phyloP scores from a whole-genome alignment of 2,113 vertebrate genomes.

The Caranx melampygus region DNA sequence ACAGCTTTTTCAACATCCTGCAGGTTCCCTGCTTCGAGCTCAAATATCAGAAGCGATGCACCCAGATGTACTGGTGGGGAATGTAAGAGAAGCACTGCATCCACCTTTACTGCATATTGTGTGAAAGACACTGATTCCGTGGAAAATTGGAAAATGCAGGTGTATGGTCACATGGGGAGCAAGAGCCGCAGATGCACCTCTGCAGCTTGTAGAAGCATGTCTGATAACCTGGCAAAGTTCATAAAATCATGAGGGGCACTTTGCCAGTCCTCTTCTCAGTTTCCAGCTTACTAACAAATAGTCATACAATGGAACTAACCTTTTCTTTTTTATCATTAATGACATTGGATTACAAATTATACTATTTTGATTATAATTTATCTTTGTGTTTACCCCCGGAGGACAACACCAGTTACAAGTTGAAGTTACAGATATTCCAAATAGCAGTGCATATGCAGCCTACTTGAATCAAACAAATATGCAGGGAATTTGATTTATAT shows the following conservation, averaged over 20 bases:
- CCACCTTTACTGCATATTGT: not conserved
- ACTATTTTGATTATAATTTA: conserved; percentile 10
- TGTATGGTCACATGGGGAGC: not conserved
- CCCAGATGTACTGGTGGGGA: conserved; percentile 81
- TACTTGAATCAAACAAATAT: not conserved
- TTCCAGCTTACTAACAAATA: not conserved
- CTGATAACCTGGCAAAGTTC: conserved; percentile 24
- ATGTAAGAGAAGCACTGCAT: conserved; percentile 70
- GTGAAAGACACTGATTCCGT: not conserved
- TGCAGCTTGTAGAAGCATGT: conserved; percentile 50
- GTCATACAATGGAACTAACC: not conserved
- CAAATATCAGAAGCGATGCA: conserved; percentile 81
- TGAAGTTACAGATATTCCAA: conserved; percentile 6
- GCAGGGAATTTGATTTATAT: not conserved
- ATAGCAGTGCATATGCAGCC: not conserved
- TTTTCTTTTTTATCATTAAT: not conserved
- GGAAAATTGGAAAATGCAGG: conserved; percentile 16
- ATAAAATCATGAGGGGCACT: conserved; percentile 1
- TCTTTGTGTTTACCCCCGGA: not conserved
- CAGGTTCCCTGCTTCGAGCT: conserved; percentile 89
- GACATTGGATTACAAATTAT: not conserved
- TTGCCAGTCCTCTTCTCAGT: not conserved
- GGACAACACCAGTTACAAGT: not conserved
- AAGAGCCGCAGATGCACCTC: not conserved
- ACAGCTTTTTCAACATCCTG: conserved; percentile 90